Conservation (phyloP, 2,797 vertebrate genomes). For the Vespertilio murinus region DNA sequence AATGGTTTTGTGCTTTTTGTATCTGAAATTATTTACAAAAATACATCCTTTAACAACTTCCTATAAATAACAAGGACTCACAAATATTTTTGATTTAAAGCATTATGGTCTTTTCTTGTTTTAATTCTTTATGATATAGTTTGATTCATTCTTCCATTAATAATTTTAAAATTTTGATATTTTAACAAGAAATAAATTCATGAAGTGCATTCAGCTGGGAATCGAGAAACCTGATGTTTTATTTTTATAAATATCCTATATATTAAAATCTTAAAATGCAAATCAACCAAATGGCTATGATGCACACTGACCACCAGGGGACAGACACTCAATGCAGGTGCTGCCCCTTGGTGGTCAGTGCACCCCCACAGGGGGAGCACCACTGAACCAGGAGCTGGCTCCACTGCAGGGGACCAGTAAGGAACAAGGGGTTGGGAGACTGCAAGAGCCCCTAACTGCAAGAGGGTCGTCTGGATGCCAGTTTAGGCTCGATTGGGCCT, state of each 20-base stretch:
- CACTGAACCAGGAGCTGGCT: no score
- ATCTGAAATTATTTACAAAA: constrained; percentile 31
- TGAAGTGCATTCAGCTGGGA: not conserved
- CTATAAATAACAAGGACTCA: not conserved
- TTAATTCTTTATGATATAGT: not conserved
- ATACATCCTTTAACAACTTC: not conserved
- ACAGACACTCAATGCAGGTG: no score
- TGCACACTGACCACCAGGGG: no score
- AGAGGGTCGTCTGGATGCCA: no score
- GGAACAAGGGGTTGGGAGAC: no score
- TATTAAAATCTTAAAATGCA: not conserved
- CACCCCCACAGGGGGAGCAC: no score
- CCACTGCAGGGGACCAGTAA: no score
- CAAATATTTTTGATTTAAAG: constrained; percentile 15
- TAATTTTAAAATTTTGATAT: not conserved
- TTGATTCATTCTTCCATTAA: not conserved
- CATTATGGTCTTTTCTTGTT: not conserved
- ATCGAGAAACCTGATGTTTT: not conserved
- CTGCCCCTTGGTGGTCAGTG: no score
- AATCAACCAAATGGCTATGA: no score
- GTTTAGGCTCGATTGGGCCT: no score
- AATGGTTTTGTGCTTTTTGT: not conserved
- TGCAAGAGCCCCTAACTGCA: no score
- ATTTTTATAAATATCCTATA: not conserved
- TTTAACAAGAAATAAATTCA: constrained; percentile 18